These are phyloP conservation scores for Pangasius djambal DNA, from an alignment of 2,797 vertebrate species.

Conservation along the genomic window DNA sequence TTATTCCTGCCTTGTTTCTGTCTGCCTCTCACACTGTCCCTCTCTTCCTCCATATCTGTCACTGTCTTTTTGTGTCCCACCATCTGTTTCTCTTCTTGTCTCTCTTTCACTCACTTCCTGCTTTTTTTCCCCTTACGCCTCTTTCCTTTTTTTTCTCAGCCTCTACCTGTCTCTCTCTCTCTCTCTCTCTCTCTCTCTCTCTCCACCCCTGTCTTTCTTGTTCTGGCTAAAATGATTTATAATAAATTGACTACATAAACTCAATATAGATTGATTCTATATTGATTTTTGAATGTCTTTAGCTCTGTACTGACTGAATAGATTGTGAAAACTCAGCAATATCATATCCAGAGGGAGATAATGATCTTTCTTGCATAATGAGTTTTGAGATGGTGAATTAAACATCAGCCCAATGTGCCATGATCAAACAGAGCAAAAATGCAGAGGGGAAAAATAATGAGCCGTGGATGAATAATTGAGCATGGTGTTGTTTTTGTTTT, in stretches of 20 bases:
- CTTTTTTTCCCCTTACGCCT: not conserved
- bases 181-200: not conserved
- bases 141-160: not conserved
- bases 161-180: not conserved
- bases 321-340: constrained; percentile 36
- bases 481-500: constrained; percentile 61
- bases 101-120: not conserved
- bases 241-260: not conserved
- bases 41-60: not conserved
- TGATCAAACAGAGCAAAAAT: constrained; percentile 50
- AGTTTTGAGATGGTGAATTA: constrained; percentile 57
- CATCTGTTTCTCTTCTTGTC: not conserved
- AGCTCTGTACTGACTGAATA: not conserved
- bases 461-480: constrained; percentile 62
- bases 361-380: constrained; percentile 59
- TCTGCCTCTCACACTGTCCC: constrained; percentile 7
- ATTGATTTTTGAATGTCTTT: constrained; percentile 11
- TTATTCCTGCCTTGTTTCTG: not conserved
- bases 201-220: not conserved
- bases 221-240: not conserved
- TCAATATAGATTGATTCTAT: not conserved
- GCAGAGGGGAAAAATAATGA: constrained; percentile 49
- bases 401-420: constrained; percentile 55
- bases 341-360: constrained; percentile 39
- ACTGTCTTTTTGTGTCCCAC: not conserved